phyloP scores from a whole-genome alignment of 2,888 invertebrate genomes.

The Cheilosia vernalis region DNA sequence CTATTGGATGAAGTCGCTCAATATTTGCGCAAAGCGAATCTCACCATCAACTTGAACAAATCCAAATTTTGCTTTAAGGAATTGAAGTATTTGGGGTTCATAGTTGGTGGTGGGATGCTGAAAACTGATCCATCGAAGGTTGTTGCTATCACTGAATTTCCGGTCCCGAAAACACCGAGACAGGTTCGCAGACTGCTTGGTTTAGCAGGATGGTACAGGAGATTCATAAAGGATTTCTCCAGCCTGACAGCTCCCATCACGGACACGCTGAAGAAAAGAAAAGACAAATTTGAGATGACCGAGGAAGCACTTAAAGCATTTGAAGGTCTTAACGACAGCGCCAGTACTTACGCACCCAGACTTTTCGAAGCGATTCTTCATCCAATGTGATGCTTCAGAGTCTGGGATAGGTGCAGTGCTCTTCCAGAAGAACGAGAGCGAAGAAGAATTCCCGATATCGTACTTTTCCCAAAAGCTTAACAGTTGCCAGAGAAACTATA shows the following conservation, averaged over 20 bases:
- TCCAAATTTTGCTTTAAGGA: no score
- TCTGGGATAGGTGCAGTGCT: slow-evolving; percentile 1
- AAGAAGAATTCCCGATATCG: neutral
- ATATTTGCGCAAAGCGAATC: no score
- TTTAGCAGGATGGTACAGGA: neutral
- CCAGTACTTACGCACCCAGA: slow-evolving; percentile 61
- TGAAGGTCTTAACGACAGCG: slow-evolving; percentile 33
- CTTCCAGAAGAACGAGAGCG: neutral
- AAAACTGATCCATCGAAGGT: slow-evolving; percentile 14
- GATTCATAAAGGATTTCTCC: neutral
- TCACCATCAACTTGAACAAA: no score
- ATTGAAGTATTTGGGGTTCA: no score
- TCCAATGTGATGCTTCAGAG: slow-evolving; percentile 56
- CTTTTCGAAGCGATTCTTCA: slow-evolving; percentile 4
- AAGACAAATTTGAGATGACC: slow-evolving; percentile 44
- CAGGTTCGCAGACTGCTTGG: no score
- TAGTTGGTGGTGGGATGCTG: slow-evolving; percentile 29
- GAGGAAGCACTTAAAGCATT: slow-evolving; percentile 40
- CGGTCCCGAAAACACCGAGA: no score
- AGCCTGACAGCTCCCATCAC: no score
- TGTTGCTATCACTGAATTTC: neutral
- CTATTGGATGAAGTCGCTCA: slow-evolving; percentile 11
- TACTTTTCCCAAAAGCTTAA: neutral
- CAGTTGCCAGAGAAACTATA: neutral
- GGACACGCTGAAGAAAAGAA: neutral